phyloP scores from a whole-genome alignment of 2,113 vertebrate genomes.

The Rhodinocichla rosea region DNA sequence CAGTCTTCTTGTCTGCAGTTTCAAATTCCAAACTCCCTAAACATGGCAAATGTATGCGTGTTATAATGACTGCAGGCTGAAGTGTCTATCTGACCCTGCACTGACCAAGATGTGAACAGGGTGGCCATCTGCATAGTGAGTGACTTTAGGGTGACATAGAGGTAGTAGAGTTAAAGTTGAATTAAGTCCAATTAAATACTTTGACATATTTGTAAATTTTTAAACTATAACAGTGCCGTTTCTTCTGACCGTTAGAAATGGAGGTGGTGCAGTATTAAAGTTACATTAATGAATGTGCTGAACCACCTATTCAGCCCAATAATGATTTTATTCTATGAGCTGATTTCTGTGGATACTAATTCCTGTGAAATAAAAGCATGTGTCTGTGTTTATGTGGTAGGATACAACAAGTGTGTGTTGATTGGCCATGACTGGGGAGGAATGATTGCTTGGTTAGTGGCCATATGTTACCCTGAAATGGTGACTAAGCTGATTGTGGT shows the following conservation, averaged over 20 bases:
- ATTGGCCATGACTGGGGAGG: constrained; percentile 98
- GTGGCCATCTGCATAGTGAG: background rate
- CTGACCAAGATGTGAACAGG: background rate
- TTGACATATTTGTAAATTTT: background rate
- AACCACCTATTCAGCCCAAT: background rate
- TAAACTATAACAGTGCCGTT: background rate
- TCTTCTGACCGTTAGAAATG: background rate
- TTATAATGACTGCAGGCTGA: background rate
- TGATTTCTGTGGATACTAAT: background rate
- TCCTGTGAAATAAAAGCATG: constrained; percentile 10
- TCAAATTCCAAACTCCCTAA: background rate
- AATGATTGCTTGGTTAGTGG: constrained; percentile 93
- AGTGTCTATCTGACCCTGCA: background rate
- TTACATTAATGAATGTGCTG: background rate
- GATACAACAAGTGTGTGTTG: constrained; percentile 94
- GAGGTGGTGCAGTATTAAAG: background rate
- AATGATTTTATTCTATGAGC: background rate
- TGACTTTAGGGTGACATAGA: background rate
- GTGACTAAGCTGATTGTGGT: constrained; percentile 93
- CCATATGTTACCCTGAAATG: constrained; percentile 96
- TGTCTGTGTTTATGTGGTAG: constrained; percentile 72
- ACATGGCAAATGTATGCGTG: accelerated
- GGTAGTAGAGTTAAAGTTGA: background rate
- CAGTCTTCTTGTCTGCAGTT: background rate
- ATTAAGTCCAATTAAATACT: background rate